Percentiles rank a stretch among this genome's conserved stretches.
Evolutionary conservation across 2,888 invertebrate genomes (phyloP).

Genomic region (Enoplolaimus lenunculus): DNA sequence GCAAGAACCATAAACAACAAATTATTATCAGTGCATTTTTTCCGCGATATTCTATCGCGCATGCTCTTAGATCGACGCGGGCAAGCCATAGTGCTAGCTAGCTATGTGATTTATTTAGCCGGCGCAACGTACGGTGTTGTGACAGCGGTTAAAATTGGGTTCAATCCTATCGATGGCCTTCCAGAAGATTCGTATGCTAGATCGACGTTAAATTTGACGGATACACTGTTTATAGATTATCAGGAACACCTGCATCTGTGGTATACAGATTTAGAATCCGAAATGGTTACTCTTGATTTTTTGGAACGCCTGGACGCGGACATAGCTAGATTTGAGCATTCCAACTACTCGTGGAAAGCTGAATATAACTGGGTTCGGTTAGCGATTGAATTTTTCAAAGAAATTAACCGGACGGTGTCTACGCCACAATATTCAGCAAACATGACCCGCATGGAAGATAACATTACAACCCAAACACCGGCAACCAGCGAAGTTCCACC

Average conservation of each 20-base stretch:
- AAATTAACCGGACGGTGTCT: too few relatives aligned
- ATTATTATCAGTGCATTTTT: too few relatives aligned
- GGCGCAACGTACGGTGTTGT: background rate
- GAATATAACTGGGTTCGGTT: slow-evolving; percentile 11
- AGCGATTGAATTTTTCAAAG: too few relatives aligned
- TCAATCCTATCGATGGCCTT: slow-evolving; percentile 1
- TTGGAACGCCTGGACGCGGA: background rate
- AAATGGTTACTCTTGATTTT: background rate
- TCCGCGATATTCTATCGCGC: too few relatives aligned
- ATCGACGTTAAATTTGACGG: background rate
- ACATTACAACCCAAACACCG: too few relatives aligned
- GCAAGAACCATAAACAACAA: too few relatives aligned
- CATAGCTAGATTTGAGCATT: background rate
- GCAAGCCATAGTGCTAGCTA: too few relatives aligned
- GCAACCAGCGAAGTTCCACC: too few relatives aligned
- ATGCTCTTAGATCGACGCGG: too few relatives aligned
- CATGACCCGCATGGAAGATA: too few relatives aligned
- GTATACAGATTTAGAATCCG: slow-evolving; percentile 3
- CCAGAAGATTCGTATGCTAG: background rate
- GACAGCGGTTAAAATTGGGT: background rate
- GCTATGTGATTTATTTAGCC: too few relatives aligned
- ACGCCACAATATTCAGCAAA: too few relatives aligned
- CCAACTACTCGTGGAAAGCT: background rate
- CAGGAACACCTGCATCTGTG: background rate
- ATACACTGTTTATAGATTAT: background rate